Percentiles rank a stretch among this genome's conserved stretches.
Evolutionary conservation across 2,888 invertebrate species (phyloP).

Genomic region (Chymomyza procnemis): DNA sequence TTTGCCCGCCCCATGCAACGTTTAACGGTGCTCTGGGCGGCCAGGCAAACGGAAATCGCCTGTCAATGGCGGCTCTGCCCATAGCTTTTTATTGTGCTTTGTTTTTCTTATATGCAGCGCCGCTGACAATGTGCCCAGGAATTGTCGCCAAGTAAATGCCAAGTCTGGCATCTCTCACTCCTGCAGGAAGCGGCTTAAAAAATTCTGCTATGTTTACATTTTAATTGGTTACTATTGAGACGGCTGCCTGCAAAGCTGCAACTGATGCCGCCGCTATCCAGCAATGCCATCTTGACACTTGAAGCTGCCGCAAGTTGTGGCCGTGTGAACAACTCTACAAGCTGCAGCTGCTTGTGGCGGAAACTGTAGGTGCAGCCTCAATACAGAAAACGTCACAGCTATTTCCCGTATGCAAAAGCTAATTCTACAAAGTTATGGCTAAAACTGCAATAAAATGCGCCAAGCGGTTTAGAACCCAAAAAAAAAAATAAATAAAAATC

Average conservation of each 20-base stretch:
- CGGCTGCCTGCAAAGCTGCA: constrained; percentile 8
- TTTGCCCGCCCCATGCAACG: constrained; percentile 2
- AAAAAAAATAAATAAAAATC: background rate
- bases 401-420: constrained; percentile 1
- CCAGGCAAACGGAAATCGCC: constrained; percentile 57
- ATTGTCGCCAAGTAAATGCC: constrained; percentile 34
- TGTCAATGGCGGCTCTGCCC: constrained; percentile 50
- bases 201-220: constrained; percentile 37
- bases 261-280: background rate
- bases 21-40: background rate
- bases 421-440: background rate
- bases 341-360: constrained; percentile 12
- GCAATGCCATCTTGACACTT: constrained; percentile 17
- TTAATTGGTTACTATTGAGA: constrained; percentile 29
- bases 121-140: constrained; percentile 37
- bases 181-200: background rate
- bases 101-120: background rate
- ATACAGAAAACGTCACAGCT: background rate
- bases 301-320: background rate
- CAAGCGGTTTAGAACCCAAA: background rate
- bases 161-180: background rate
- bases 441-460: background rate
- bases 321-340: constrained; percentile 50
- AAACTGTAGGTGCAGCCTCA: background rate
- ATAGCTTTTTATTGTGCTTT: background rate